phyloP scores from a whole-genome alignment of 2,797 vertebrate species.

The Paguma larvata region DNA sequence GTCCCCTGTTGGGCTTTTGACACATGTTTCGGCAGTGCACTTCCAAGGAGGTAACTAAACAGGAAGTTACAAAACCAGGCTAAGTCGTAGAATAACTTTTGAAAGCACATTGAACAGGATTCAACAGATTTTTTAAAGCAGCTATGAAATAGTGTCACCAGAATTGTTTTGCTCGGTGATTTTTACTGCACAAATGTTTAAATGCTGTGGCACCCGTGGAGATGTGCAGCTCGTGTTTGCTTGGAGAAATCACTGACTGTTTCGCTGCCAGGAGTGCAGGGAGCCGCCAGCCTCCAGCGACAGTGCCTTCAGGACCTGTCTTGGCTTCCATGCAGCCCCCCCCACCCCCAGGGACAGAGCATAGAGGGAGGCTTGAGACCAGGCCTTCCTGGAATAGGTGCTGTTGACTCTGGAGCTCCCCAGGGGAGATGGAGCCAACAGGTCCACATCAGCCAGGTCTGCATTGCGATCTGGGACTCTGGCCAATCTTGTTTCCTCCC shows the following conservation, averaged over 20 bases:
- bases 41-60: slow-evolving; percentile 48
- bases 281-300: neutral
- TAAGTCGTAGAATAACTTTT: slow-evolving; percentile 50
- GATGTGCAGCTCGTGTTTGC: neutral
- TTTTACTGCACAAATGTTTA: slow-evolving; percentile 17
- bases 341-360: neutral
- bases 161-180: slow-evolving; percentile 59
- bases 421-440: neutral
- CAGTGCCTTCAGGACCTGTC: neutral
- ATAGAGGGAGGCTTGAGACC: too few species aligned
- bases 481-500: neutral
- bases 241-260: neutral
- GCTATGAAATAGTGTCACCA: slow-evolving; percentile 50
- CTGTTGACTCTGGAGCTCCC: neutral
- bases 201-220: neutral
- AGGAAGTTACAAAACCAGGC: slow-evolving; percentile 42
- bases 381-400: neutral
- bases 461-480: neutral
- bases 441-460: neutral
- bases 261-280: neutral
- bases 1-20: slow-evolving; percentile 57
- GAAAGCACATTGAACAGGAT: slow-evolving; percentile 51
- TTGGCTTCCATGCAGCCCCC: neutral
- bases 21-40: slow-evolving; percentile 8
- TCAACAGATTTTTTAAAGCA: slow-evolving; percentile 60